Percentiles rank a stretch among this genome's conserved stretches.
phyloP scores from a whole-genome alignment of 1,140 invertebrate genomes.

The Anadara kagoshimensis region DNA sequence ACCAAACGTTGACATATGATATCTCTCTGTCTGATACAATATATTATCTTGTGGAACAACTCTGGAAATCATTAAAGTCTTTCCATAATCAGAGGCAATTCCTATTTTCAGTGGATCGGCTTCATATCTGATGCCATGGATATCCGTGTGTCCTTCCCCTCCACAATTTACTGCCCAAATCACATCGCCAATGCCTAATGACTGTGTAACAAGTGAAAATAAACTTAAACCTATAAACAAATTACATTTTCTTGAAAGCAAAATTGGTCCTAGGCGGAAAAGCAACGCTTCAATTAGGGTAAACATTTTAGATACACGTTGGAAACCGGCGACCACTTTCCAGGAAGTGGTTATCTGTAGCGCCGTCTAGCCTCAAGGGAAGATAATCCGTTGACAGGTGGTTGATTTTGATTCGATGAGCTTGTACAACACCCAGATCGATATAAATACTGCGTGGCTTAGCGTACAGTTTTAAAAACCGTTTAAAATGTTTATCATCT shows the following conservation, averaged over 20 bases:
- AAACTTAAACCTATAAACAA: slow-evolving; percentile 3
- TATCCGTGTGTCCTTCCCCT: slow-evolving; percentile 70
- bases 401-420: no score
- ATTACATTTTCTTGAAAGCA: not conserved
- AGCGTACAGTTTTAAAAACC: no score
- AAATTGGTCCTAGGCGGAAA: no score
- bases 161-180: slow-evolving; percentile 73
- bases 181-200: slow-evolving; percentile 62
- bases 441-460: no score
- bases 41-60: slow-evolving; percentile 72
- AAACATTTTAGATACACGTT: no score
- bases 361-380: no score
- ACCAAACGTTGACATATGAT: slow-evolving; percentile 71
- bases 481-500: no score
- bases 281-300: no score
- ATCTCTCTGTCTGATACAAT: slow-evolving; percentile 73
- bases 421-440: no score
- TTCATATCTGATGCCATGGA: slow-evolving; percentile 71
- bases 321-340: no score
- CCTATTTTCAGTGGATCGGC: slow-evolving; percentile 63
- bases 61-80: slow-evolving; percentile 69
- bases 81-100: slow-evolving; percentile 72
- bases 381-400: no score
- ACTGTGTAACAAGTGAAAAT: slow-evolving; percentile 34
- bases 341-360: no score